Evolutionary conservation across 2,797 vertebrate species (phyloP), one percentile per base, ranked within the genome.

Genomic region (Amphiprion clarkii): DNA sequence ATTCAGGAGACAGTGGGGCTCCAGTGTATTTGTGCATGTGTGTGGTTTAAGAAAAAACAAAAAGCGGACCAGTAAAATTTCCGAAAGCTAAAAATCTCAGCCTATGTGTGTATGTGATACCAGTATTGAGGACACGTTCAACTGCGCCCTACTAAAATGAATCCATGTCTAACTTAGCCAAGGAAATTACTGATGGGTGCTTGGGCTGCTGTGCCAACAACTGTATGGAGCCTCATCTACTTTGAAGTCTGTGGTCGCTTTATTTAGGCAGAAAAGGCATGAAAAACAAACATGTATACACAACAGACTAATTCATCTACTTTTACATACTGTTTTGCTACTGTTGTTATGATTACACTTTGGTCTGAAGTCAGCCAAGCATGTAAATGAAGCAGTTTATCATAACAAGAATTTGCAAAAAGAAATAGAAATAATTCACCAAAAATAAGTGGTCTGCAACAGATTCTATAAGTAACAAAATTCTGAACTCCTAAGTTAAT

Each of bases 1-100:
- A 71, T 55, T 62, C 48, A 62, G 58, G 61, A 85, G 69, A 81
- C 76, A 71, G 21, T 76, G 64, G 62, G 79, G 63, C 76, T 67
- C 76, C 76, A 81, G 59, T 77, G 67, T 81, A 61, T 70, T 44
- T 81, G 56, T 10, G 10, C 60, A 17, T 49, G 42, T 61, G 59
- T 74, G 67, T 44, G 42, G 33, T 61, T 73, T 49, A 49, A n/a
- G 42, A 40, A n/a, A 46, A 23, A 56, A 17, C 16, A 14, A 0
- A 31, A 52, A 44, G 9, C 19, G 14, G 44, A 58, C 48, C 48
- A 62, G 16, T 23, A 63, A 53, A 48, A 68, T 56, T 36, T 74
- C 29, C 1, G 54, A 13, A 69, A 63, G 3, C 4, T 19, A 49
- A 76, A 76, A 72, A 78, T 16, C 31, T 7, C 13, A 49, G 46